Base-by-base conservation (phyloP, 2,797 vertebrate genomes). In the Tarsius wallacei region DNA sequence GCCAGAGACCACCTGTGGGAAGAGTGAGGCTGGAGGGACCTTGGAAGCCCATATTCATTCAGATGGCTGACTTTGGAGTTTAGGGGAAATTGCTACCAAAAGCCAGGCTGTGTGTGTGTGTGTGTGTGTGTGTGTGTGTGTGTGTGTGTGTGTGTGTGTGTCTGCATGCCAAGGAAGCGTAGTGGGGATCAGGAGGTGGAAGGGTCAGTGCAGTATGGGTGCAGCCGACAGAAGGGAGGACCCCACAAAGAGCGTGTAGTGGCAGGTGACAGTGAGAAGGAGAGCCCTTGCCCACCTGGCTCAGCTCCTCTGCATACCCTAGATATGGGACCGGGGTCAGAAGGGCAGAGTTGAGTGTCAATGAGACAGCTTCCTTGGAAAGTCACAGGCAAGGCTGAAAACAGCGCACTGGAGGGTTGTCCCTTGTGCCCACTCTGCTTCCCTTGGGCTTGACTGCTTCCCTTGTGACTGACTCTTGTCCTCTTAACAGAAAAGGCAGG, bases 101-200 rank as follows among this genome's bases (percentile, higher is more conserved):
- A 5, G 42, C n/a, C n/a, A 70, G n/a, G 3, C 5, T n/a, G 16
- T 19, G 26, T 17, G 74, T 31, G 3, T 53, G 28, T 42, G 42
- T 3, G 10, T 42, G n/a, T 3, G 5, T 26, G 5, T 73, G 33
- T 22, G 14, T 61, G 59, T 24, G 22, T 26, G 22, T 63, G 61
- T 13, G 53, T 53, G 53, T 53, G 61, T 28, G 24, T 26, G 26
- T 31, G 63, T 64, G 42, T 42, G 42, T 42, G 42, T 14, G 28
- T 14, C 7, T 16, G 10, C 0, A 0, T 33, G 16, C 74, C 57
- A 89, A 51, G 22, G 53, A 70, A 6, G n/a, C n/a, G 59, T 0
- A 2, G 15, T 9, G 31, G 55, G 28, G 83, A 24, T 2, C 42
- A 36, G 51, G 24, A 82, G 36, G n/a, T 28, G 19, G 12, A n/a